Conservation (phyloP, 2,113 vertebrate genomes). For the Scomber scombrus region DNA sequence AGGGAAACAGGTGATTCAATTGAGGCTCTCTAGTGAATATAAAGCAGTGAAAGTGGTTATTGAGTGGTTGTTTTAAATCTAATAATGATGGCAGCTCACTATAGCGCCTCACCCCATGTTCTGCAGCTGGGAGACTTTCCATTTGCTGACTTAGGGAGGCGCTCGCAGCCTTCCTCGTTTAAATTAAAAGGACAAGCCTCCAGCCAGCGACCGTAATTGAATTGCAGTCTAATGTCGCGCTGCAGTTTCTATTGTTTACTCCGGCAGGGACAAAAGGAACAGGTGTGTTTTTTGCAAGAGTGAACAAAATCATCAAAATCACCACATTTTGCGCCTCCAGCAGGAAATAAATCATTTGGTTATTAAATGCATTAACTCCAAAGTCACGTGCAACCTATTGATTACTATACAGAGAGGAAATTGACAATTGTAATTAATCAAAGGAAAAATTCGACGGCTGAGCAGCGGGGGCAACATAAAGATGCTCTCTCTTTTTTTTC, state of each 20-base stretch:
- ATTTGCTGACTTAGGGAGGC: constrained; percentile 58
- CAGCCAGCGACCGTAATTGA: constrained; percentile 61
- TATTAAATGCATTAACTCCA: not conserved
- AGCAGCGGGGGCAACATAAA: not conserved
- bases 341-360: not conserved
- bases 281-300: not conserved
- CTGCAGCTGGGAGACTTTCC: constrained; percentile 20
- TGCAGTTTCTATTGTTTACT: constrained; percentile 51
- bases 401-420: not conserved
- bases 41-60: not conserved
- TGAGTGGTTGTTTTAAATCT: not conserved
- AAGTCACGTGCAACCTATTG: not conserved
- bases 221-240: constrained; percentile 34
- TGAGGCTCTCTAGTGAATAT: not conserved
- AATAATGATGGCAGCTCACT: not conserved
- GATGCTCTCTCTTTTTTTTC: not conserved
- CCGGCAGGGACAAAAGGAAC: not conserved
- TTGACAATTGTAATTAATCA: not conserved
- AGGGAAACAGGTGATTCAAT: constrained; percentile 2
- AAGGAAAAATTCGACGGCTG: constrained; percentile 2
- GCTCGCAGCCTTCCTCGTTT: constrained; percentile 33
- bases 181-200: constrained; percentile 43
- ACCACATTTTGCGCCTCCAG: not conserved
- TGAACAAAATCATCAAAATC: not conserved
- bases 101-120: not conserved